Percentiles rank a stretch among this genome's conserved stretches.
Evolutionary conservation across 2,113 vertebrate genomes (phyloP).

Genomic region (Suncus etruscus): DNA sequence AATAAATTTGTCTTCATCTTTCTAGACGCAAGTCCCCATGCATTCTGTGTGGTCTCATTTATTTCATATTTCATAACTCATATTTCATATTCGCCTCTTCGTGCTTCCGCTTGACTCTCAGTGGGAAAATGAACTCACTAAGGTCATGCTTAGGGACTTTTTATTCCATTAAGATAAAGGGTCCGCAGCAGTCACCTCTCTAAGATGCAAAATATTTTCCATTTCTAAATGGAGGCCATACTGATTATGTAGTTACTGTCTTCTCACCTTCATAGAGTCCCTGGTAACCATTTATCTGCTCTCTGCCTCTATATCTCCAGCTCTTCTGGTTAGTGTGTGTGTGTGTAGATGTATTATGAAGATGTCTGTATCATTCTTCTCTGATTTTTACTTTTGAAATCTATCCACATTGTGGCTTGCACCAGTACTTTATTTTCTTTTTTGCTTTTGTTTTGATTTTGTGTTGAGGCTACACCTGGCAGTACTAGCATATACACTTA

Average conservation of each 20-base stretch:
- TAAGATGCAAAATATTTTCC: not conserved
- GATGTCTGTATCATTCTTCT: not conserved
- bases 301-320: not conserved
- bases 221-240: not conserved
- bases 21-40: too few relatives aligned
- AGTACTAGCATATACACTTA: too few relatives aligned
- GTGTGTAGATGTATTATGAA: not conserved
- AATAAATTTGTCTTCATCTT: too few relatives aligned
- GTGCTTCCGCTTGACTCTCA: too few relatives aligned
- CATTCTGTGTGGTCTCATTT: too few relatives aligned
- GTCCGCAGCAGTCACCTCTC: not conserved
- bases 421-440: not conserved
- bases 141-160: too few relatives aligned
- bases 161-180: too few relatives aligned
- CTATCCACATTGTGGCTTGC: not conserved
- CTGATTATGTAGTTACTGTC: not conserved
- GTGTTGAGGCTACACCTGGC: too few relatives aligned
- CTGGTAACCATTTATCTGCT: not conserved
- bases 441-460: too few relatives aligned
- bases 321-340: not conserved
- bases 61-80: too few relatives aligned
- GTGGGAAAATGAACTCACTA: too few relatives aligned
- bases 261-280: not conserved
- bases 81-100: too few relatives aligned
- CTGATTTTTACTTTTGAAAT: not conserved